Conservation (phyloP, 2,113 vertebrate genomes). For the Lichenostomus cassidix region DNA sequence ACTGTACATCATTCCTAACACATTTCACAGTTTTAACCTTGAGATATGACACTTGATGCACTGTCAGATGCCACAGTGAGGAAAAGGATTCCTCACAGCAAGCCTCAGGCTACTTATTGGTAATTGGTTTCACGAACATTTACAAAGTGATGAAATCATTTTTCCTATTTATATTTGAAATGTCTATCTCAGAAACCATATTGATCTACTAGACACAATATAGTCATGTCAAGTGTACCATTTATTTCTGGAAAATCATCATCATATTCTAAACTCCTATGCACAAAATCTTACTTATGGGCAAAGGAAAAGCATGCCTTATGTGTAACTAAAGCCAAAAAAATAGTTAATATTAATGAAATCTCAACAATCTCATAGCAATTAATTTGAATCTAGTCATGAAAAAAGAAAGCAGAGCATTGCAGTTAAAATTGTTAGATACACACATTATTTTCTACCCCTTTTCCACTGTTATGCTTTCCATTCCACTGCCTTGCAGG, state of each 20-base stretch:
- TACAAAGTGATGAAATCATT: not conserved
- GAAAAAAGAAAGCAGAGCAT: not conserved
- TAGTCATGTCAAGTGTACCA: not conserved
- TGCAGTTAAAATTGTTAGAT: not conserved
- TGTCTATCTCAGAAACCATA: not conserved
- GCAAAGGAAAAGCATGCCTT: not conserved
- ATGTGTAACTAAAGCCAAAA: not conserved
- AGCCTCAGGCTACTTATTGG: not conserved
- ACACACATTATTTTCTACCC: not conserved
- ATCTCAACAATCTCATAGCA: not conserved
- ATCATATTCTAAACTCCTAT: not conserved
- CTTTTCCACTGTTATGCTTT: not conserved
- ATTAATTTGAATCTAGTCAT: not conserved
- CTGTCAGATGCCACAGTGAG: not conserved
- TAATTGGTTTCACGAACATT: constrained; percentile 24
- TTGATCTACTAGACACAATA: not conserved
- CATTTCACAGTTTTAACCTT: constrained; percentile 12
- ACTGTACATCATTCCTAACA: not conserved
- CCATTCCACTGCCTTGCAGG: rapidly evolving
- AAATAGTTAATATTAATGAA: not conserved
- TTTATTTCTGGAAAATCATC: not conserved
- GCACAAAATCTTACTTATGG: not conserved
- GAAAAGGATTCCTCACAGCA: not conserved
- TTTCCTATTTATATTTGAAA: constrained; percentile 11
- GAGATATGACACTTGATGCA: not conserved